A percentile compares a stretch with the other conserved stretches of the same genome.
Conservation (phyloP, 2,888 invertebrate genomes). For the Aspidapion aeneum region DNA sequence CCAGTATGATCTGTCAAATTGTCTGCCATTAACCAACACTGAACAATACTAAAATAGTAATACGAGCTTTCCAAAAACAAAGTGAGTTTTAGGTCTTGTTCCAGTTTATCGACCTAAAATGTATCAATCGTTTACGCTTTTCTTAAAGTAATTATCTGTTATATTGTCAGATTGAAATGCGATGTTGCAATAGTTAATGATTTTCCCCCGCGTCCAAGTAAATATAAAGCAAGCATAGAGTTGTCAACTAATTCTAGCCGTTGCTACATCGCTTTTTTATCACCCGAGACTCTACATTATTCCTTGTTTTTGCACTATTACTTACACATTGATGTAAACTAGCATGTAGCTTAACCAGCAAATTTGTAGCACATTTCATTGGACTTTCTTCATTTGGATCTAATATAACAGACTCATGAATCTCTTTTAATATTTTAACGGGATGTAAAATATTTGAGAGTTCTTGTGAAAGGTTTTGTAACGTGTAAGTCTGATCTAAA, state of each 20-base stretch:
- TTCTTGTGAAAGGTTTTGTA: slow-evolving; percentile 37
- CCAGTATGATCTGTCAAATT: slow-evolving; percentile 38
- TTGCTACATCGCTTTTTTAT: too few relatives aligned
- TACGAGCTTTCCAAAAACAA: slow-evolving; percentile 42
- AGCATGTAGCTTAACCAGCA: slow-evolving; percentile 37
- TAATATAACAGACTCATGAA: slow-evolving; percentile 36
- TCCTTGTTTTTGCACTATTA: too few relatives aligned
- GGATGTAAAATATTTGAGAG: slow-evolving; percentile 36
- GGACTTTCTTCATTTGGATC: slow-evolving; percentile 29
- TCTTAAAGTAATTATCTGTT: too few relatives aligned
- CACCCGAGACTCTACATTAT: too few relatives aligned
- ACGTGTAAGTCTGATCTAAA: slow-evolving; percentile 41
- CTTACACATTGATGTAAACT: slow-evolving; percentile 28
- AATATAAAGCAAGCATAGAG: too few relatives aligned
- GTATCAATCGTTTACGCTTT: too few relatives aligned
- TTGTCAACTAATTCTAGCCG: too few relatives aligned
- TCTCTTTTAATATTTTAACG: slow-evolving; percentile 32
- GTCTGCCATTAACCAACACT: slow-evolving; percentile 42
- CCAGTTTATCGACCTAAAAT: slow-evolving; percentile 35
- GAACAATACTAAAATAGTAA: slow-evolving; percentile 41
- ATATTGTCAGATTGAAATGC: too few relatives aligned
- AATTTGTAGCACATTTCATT: slow-evolving; percentile 32
- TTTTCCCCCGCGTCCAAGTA: too few relatives aligned
- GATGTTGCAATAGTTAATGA: too few relatives aligned
- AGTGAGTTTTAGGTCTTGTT: slow-evolving; percentile 41